phyloP scores from a whole-genome alignment of 2,797 vertebrate species.

The Myotis findleyi region DNA sequence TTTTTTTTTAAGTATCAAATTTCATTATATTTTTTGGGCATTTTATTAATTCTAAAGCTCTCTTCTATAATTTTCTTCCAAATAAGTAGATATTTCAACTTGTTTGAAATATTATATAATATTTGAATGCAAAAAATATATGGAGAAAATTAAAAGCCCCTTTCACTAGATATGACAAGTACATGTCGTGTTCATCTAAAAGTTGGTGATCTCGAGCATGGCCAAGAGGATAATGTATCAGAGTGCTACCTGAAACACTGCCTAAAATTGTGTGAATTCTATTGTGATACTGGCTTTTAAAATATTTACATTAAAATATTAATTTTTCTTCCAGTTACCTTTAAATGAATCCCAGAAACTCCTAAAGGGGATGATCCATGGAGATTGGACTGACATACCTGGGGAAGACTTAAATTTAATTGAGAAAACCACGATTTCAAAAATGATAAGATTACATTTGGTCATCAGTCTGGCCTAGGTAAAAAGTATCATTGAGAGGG shows the following conservation, averaged over 20 bases:
- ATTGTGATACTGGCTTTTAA: slow-evolving; percentile 39
- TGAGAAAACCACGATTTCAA: slow-evolving; percentile 62
- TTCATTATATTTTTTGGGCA: slow-evolving; percentile 51
- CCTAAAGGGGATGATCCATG: background rate
- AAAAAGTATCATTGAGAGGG: slow-evolving; percentile 25
- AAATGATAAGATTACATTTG: slow-evolving; percentile 29
- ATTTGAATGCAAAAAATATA: slow-evolving; percentile 73
- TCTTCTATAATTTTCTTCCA: slow-evolving; percentile 33
- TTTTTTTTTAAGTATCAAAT: slow-evolving; percentile 30
- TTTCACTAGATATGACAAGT: slow-evolving; percentile 71
- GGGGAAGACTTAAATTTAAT: slow-evolving; percentile 41
- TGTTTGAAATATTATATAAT: slow-evolving; percentile 71
- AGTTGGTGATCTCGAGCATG: slow-evolving; percentile 5
- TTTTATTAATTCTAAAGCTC: slow-evolving; percentile 62
- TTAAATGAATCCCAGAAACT: slow-evolving; percentile 60
- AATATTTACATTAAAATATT: slow-evolving; percentile 53
- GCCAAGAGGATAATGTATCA: background rate
- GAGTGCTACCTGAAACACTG: slow-evolving; percentile 37
- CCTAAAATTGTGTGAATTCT: slow-evolving; percentile 36
- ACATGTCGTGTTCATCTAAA: slow-evolving; percentile 37
- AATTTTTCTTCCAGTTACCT: slow-evolving; percentile 63
- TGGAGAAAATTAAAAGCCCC: slow-evolving; percentile 66
- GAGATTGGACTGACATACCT: slow-evolving; percentile 6
- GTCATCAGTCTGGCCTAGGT: slow-evolving; percentile 55
- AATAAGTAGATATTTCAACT: slow-evolving; percentile 64